A percentile compares a stretch with the other conserved stretches of the same genome.
Evolutionary conservation across 2,797 vertebrate species (phyloP).

Genomic region (Crenichthys baileyi): DNA sequence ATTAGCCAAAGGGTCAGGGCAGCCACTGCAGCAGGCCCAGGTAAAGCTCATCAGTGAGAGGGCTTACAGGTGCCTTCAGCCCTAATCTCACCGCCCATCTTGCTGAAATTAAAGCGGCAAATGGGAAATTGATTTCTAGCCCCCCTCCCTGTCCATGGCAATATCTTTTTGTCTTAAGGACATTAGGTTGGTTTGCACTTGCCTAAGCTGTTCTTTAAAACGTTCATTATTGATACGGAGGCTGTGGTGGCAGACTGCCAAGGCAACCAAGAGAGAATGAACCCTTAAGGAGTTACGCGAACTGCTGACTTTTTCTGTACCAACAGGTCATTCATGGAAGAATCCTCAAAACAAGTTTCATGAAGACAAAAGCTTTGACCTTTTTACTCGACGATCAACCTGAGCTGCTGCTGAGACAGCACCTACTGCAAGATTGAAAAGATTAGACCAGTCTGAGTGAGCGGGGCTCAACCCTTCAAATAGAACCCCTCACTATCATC

Average conservation of each 20-base stretch:
- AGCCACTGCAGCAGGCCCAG: conserved; percentile 69
- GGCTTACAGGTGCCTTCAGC: conserved; percentile 83
- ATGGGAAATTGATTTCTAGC: conserved; percentile 90
- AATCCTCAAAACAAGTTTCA: conserved; percentile 67
- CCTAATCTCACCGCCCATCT: conserved; percentile 86
- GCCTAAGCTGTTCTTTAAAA: conserved; percentile 86
- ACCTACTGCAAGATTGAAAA: conserved; percentile 64
- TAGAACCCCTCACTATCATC: conserved; percentile 61
- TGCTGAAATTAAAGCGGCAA: conserved; percentile 87
- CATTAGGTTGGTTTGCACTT: conserved; percentile 84
- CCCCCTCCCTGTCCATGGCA: conserved; percentile 81
- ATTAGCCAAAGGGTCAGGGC: conserved; percentile 82
- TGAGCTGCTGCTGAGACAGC: conserved; percentile 70
- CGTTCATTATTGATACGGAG: conserved; percentile 83
- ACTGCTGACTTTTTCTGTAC: conserved; percentile 53
- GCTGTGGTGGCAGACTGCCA: conserved; percentile 72
- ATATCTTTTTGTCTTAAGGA: conserved; percentile 90
- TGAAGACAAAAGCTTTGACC: conserved; percentile 68
- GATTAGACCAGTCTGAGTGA: conserved; percentile 61
- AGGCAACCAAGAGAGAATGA: conserved; percentile 64
- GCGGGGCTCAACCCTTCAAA: conserved; percentile 67
- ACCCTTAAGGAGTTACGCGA: conserved; percentile 48
- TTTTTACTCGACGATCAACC: conserved; percentile 55
- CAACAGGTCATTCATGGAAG: conserved; percentile 68
- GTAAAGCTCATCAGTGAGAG: conserved; percentile 79